phyloP scores from a whole-genome alignment of 2,888 invertebrate species.

The Scaptomyza polygonia region DNA sequence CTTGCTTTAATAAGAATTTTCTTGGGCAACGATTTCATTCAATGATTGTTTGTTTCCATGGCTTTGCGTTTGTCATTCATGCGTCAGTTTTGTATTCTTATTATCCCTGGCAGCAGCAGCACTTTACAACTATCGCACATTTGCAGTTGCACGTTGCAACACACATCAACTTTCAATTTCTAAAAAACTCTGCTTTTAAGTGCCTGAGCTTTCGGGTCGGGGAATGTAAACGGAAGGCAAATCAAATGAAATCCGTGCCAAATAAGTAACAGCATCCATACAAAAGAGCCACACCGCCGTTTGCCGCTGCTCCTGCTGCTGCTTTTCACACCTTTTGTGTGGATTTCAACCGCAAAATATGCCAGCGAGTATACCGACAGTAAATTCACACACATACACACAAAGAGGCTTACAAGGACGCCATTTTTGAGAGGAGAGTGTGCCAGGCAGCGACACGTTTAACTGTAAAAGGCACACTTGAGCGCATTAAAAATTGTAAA shows the following conservation, averaged over 20 bases:
- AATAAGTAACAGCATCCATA: slow-evolving; percentile 60
- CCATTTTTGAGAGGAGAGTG: slow-evolving; percentile 1
- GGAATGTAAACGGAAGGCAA: slow-evolving; percentile 24
- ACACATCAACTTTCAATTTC: slow-evolving; percentile 56
- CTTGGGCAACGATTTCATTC: too few species aligned
- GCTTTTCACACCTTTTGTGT: slow-evolving; percentile 60
- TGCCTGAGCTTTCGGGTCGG: background rate
- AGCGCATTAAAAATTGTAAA: slow-evolving; percentile 42
- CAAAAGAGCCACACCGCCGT: slow-evolving; percentile 46
- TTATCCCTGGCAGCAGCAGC: too few species aligned
- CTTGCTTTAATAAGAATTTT: background rate
- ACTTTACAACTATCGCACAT: slow-evolving; percentile 60
- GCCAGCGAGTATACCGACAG: slow-evolving; percentile 22
- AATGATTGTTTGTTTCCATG: too few species aligned
- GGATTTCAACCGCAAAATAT: slow-evolving; percentile 57
- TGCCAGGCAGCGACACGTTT: slow-evolving; percentile 17
- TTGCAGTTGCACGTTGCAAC: slow-evolving; percentile 47
- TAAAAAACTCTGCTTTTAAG: slow-evolving; percentile 37
- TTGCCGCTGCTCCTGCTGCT: slow-evolving; percentile 25
- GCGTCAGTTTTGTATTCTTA: background rate
- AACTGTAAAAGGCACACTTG: slow-evolving; percentile 35
- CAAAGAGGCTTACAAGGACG: slow-evolving; percentile 10
- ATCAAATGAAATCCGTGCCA: slow-evolving; percentile 65
- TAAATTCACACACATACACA: slow-evolving; percentile 6
- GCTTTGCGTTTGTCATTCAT: slow-evolving; percentile 23